Evolutionary conservation across 2,797 vertebrate species (phyloP).

Genomic region (Sebastes oblongus): DNA sequence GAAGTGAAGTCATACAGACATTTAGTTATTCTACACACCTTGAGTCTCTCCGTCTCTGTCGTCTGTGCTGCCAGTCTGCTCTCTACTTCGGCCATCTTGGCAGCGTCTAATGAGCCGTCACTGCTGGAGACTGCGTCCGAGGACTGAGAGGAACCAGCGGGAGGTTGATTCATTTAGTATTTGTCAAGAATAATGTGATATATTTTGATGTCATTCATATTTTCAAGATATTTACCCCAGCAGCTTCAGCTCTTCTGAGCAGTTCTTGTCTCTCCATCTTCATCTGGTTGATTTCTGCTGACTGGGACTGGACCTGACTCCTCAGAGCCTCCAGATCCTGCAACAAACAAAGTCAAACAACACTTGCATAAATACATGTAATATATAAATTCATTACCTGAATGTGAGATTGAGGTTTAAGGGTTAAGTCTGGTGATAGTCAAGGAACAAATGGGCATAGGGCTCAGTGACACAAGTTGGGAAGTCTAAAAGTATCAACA

Average conservation of each 20-base stretch:
- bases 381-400: neutral
- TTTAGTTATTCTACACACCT: constrained; percentile 73
- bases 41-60: constrained; percentile 84
- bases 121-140: constrained; percentile 48
- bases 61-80: constrained; percentile 80
- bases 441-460: neutral
- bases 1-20: neutral
- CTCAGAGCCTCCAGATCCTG: constrained; percentile 89
- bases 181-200: neutral
- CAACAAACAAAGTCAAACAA: constrained; percentile 26
- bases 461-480: neutral
- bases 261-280: constrained; percentile 88
- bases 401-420: neutral
- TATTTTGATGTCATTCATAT: neutral
- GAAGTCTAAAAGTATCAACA: neutral
- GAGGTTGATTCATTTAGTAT: neutral
- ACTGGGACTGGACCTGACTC: constrained; percentile 84
- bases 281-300: constrained; percentile 85
- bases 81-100: constrained; percentile 80
- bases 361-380: neutral
- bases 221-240: constrained; percentile 60
- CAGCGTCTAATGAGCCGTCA: constrained; percentile 38
- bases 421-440: neutral
- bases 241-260: constrained; percentile 80
- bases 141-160: constrained; percentile 45